Conservation (phyloP, 2,888 invertebrate species). For the Choristoneura rosaceana region DNA sequence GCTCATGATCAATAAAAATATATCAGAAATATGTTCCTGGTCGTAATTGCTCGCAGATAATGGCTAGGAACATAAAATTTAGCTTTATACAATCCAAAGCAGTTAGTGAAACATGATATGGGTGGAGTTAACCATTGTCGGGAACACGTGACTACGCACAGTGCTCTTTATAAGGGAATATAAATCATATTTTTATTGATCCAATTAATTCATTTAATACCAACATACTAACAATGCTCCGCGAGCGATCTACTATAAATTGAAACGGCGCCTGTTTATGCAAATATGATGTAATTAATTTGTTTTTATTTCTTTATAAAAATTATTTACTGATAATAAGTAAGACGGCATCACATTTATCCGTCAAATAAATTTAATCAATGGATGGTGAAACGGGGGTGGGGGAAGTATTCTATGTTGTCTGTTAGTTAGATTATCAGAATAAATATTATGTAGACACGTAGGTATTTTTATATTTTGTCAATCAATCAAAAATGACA, state of each 20-base stretch:
- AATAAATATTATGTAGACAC: too few relatives aligned
- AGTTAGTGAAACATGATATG: conserved; percentile 35
- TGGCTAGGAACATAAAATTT: conserved; percentile 29
- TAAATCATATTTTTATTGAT: conserved; percentile 42
- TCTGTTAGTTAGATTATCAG: too few relatives aligned
- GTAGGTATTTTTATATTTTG: too few relatives aligned
- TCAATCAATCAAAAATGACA: too few relatives aligned
- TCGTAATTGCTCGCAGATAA: conserved; percentile 34
- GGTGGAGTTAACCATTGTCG: conserved; percentile 31
- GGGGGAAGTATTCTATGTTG: too few relatives aligned
- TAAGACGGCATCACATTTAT: too few relatives aligned
- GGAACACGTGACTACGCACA: not conserved
- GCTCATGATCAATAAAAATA: conserved; percentile 5
- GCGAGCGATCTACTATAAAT: conserved; percentile 14
- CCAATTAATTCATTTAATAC: conserved; percentile 16
- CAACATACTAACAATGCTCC: conserved; percentile 18
- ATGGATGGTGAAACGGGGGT: too few relatives aligned
- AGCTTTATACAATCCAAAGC: conserved; percentile 14
- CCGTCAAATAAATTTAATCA: too few relatives aligned
- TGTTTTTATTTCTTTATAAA: too few relatives aligned
- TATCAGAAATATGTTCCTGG: conserved; percentile 26
- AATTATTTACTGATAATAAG: too few relatives aligned
- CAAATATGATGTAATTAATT: not conserved
- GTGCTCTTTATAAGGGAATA: conserved; percentile 4
- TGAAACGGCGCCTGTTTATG: conserved; percentile 10